phyloP scores from a whole-genome alignment of 2,888 invertebrate species.

The Eupsilia transversa region DNA sequence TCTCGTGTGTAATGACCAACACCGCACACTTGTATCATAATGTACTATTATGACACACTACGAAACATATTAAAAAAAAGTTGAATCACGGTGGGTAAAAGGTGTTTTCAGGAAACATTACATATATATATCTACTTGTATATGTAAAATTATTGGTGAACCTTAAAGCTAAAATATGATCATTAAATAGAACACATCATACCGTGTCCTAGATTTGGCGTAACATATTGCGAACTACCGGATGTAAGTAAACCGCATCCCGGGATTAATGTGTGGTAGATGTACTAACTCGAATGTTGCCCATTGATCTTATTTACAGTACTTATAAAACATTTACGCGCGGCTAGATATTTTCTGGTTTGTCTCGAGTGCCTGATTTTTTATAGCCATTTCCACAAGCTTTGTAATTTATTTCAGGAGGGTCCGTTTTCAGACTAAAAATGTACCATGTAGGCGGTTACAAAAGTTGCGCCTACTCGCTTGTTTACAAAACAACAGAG shows the following conservation, averaged over 20 bases:
- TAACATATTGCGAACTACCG: slow-evolving; percentile 63
- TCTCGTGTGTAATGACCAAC: too few relatives aligned
- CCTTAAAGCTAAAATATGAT: slow-evolving; percentile 50
- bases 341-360: slow-evolving; percentile 24
- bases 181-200: slow-evolving; percentile 63
- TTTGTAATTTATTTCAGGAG: neutral
- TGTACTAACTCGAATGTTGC: slow-evolving; percentile 57
- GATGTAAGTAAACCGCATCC: slow-evolving; percentile 71
- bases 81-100: neutral
- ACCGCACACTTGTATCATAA: too few relatives aligned
- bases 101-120: slow-evolving; percentile 9
- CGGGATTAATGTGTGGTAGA: slow-evolving; percentile 65
- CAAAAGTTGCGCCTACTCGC: slow-evolving; percentile 28
- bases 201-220: slow-evolving; percentile 58
- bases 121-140: slow-evolving; percentile 16
- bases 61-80: neutral
- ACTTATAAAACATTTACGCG: slow-evolving; percentile 50
- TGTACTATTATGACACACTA: slow-evolving; percentile 36
- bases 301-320: slow-evolving; percentile 64
- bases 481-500: slow-evolving; percentile 62
- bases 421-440: slow-evolving; percentile 27
- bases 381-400: neutral
- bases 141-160: slow-evolving; percentile 45
- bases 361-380: slow-evolving; percentile 13
- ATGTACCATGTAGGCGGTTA: slow-evolving; percentile 6